Evolutionary conservation across 2,113 vertebrate species (phyloP), one percentile per base, ranked within the genome.

Genomic region (Bujurquina vittata): DNA sequence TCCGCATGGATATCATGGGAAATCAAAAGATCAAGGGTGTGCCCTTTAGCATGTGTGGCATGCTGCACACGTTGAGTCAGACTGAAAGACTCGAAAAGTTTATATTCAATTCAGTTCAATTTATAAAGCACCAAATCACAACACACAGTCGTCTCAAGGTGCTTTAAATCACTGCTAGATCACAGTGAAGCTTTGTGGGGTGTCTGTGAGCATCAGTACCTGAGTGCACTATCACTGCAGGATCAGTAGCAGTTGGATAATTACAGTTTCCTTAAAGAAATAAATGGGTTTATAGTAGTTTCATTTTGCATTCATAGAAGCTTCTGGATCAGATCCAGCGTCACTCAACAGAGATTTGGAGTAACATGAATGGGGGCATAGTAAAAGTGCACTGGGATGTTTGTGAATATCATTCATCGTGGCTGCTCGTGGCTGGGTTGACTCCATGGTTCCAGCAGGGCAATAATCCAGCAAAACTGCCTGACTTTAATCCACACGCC

Each of bases 321-420:
- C 17, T 60, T 86, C 46, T 75, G 81, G 43, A 81, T 67, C 61
- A 31, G 54, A 43, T 61, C 52, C 74, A 83, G 55, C 23, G n/a
- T 78, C 65, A 49, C 26, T 81, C 59, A 79, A 23, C 18, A 23
- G 57, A 86, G 76, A 69, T 74, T 89, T 87, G 87, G 77, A 80
- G 20, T 33, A 10, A 14, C 33, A 40, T 88, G 84, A 93, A 91
- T 84, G 81, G 84, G 84, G 18, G 67, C 75, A 58, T 65, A 79
- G 86, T 77, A 52, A 75, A 87, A 84, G 65, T 37, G 73, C 43
- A 72, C 76, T 90, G 43, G 55, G 52, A 84, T 17, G 63, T 88
- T 90, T 89, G 62, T 86, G 90, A 92, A 87, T 79, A 75, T 79
- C 55, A 0, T 86, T 92, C 22, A 77, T 77, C 92, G 61, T 91